Evolutionary conservation across 2,113 vertebrate genomes (phyloP), one percentile per base, ranked within the genome.

Genomic region (Coreoperca whiteheadi): DNA sequence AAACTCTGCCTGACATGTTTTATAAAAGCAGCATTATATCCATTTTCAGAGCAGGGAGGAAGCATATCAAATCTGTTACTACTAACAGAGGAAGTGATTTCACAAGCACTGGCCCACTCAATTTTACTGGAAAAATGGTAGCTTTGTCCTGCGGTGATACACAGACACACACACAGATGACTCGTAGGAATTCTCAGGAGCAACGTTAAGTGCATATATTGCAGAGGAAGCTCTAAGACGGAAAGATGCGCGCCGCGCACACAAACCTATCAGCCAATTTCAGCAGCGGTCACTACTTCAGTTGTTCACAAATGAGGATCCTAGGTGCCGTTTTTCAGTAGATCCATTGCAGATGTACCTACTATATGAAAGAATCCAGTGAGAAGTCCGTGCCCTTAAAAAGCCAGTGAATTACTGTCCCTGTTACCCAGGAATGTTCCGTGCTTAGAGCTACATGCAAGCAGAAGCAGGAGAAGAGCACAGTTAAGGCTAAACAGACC

Each of bases 1-100:
- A 73, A 91, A 82, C 84, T 83, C 87, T 50, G 84, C 69, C 89
- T 87, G 91, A 90, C 86, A 86, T 87, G 88, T 87, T 91, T 91
- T 88, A 88, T 90, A 83, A 93, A 92, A 92, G 88, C 83, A 88
- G 63, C 65, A 72, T 86, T 87, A 83, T 86, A 72, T 83, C 69
- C 30, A 51, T 71, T 77, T 90, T 78, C 76, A 73, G 78, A 69
- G 81, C 69, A 37, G 68, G 81, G 75, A 88, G 79, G 81, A 90
- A 88, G 70, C 84, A 68, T 69, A 64, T 86, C 79, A 73, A 82
- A 84, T 87, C 76, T 78, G 82, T 69, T 84, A 39, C 73, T 85
- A 63, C 48, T 72, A 88, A 84, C 81, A 86, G 75, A 88, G 86
- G 86, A 91, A 90, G 77, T 87, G 89, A 88, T 87, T 85, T 90